Percentiles rank a stretch among this genome's conserved stretches.
These are phyloP conservation scores for Asteroscopus sphinx DNA, from an alignment of 2,888 invertebrate species.

Conservation along the genomic window DNA sequence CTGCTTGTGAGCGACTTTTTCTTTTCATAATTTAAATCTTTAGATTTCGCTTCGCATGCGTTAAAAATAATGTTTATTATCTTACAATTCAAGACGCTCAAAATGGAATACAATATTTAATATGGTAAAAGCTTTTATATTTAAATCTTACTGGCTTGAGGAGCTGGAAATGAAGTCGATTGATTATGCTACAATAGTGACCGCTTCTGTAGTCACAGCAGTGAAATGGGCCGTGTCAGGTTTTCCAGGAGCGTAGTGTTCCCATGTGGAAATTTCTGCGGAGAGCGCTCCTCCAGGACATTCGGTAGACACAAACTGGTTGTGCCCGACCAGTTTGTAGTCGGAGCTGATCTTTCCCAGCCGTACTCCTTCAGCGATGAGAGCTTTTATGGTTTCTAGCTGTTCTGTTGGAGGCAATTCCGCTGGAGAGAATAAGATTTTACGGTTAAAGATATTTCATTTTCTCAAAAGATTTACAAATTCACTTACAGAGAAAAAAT, in stretches of 20 bases:
- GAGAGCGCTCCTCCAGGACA: constrained; percentile 92
- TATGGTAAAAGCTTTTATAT: no score
- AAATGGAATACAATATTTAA: no score
- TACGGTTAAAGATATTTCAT: no score
- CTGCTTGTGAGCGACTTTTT: no score
- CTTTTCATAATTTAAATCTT: no score
- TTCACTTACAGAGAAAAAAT: no score
- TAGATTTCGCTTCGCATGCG: no score
- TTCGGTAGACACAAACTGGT: constrained; percentile 86
- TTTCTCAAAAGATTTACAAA: no score
- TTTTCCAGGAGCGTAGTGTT: constrained; percentile 76
- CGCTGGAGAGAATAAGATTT: constrained; percentile 75
- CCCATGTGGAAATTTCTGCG: constrained; percentile 91
- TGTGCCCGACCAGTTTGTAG: constrained; percentile 92
- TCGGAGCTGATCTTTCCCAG: constrained; percentile 88
- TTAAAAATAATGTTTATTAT: no score
- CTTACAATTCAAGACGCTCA: no score
- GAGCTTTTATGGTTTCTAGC: constrained; percentile 86
- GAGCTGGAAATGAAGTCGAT: background rate
- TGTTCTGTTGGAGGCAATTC: constrained; percentile 89
- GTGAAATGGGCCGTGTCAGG: constrained; percentile 21
- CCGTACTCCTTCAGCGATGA: constrained; percentile 90
- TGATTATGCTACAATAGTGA: background rate
- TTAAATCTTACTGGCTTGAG: no score
- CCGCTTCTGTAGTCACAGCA: background rate